Conservation (phyloP, 2,797 vertebrate genomes). For the Myotis pilosus region DNA sequence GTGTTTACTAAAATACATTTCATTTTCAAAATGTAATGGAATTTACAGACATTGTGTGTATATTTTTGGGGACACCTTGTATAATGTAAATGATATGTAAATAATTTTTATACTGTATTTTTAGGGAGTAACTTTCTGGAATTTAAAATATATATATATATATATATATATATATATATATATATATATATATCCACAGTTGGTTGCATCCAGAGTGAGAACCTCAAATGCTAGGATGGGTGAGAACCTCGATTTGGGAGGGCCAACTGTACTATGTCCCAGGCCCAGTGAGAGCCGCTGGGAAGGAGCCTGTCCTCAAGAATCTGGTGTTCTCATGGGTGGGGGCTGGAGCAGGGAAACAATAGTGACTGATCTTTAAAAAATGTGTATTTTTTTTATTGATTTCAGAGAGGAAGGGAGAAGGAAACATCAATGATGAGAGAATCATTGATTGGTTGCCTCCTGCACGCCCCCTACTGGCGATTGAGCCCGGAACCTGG, state of each 20-base stretch:
- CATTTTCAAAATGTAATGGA: no score
- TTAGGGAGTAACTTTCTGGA: not conserved
- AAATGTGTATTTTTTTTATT: no score
- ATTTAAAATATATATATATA: not conserved
- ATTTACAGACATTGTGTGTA: no score
- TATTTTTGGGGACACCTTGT: no score
- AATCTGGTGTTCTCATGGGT: not conserved
- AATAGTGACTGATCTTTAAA: not conserved
- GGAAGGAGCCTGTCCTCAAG: not conserved
- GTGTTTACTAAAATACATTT: no score
- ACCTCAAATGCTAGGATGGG: not conserved
- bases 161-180: no score
- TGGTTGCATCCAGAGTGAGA: not conserved
- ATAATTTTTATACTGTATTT: not conserved
- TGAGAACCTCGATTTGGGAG: not conserved
- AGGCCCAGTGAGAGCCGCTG: not conserved
- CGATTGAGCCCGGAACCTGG: no score
- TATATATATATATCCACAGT: not conserved
- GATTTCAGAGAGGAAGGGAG: no score
- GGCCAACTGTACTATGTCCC: not conserved
- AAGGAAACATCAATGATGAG: no score
- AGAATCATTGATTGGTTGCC: no score
- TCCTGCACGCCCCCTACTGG: no score
- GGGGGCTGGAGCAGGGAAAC: not conserved
- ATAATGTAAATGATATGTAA: not conserved